phyloP scores from a whole-genome alignment of 2,888 invertebrate genomes.

The Drosophila testacea region DNA sequence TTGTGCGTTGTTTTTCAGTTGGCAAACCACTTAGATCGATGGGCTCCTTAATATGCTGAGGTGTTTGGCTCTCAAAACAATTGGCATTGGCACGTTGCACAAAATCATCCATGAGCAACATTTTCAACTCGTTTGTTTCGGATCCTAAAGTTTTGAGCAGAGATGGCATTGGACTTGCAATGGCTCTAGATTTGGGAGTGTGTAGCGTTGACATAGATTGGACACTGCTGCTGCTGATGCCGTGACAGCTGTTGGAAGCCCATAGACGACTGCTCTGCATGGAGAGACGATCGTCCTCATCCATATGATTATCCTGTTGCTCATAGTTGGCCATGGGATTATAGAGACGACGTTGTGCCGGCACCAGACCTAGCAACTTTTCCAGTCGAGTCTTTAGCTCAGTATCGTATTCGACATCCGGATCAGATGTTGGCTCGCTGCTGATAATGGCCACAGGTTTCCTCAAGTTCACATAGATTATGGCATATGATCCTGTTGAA shows the following conservation, averaged over 20 bases:
- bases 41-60: slow-evolving; percentile 53
- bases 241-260: neutral
- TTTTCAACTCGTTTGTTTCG: slow-evolving; percentile 35
- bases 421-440: slow-evolving; percentile 29
- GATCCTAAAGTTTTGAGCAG: neutral
- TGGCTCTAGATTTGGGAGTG: neutral
- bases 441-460: slow-evolving; percentile 41
- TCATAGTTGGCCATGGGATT: slow-evolving; percentile 54
- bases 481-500: neutral
- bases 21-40: slow-evolving; percentile 60
- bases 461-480: slow-evolving; percentile 56
- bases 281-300: neutral
- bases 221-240: neutral
- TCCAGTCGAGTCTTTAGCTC: slow-evolving; percentile 42
- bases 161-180: neutral
- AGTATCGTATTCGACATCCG: slow-evolving; percentile 43
- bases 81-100: slow-evolving; percentile 48
- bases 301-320: slow-evolving; percentile 13
- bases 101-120: slow-evolving; percentile 39
- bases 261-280: slow-evolving; percentile 9
- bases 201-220: neutral
- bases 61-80: slow-evolving; percentile 47
- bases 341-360: slow-evolving; percentile 58
- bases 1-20: slow-evolving; percentile 23
- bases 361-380: slow-evolving; percentile 58